phyloP scores from a whole-genome alignment of 2,888 invertebrate species.

The Melitaea athalia region DNA sequence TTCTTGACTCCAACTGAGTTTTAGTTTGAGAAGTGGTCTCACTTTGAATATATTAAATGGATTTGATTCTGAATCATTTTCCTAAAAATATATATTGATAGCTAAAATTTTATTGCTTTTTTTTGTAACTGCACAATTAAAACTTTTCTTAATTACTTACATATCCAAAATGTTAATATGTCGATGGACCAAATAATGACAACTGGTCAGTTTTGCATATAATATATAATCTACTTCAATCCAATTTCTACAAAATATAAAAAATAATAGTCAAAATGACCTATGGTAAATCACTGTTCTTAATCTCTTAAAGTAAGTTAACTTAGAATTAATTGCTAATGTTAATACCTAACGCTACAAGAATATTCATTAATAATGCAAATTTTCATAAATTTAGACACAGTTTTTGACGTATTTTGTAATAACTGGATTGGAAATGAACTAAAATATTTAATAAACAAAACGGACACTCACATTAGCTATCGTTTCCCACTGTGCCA shows the following conservation, averaged over 20 bases:
- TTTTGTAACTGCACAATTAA: not conserved
- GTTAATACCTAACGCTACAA: not conserved
- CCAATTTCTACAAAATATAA: not conserved
- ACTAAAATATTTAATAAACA: not conserved
- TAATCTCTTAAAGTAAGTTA: not conserved
- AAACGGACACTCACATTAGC: slow-evolving; percentile 72
- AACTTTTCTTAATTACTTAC: not conserved
- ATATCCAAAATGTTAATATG: slow-evolving; percentile 4
- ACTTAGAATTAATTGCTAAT: not conserved
- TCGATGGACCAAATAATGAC: slow-evolving; percentile 1
- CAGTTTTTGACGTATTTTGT: not conserved
- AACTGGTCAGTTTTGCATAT: slow-evolving; percentile 4
- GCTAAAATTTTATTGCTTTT: not conserved
- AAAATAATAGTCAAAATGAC: slow-evolving; percentile 1
- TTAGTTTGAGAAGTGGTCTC: slow-evolving; percentile 91
- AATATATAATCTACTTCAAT: slow-evolving; percentile 3
- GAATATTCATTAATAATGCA: not conserved
- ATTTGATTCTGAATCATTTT: slow-evolving; percentile 73
- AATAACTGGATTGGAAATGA: not conserved
- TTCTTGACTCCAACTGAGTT: slow-evolving; percentile 91
- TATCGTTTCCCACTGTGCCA: slow-evolving; percentile 84
- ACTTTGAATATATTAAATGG: slow-evolving; percentile 90
- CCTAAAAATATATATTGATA: slow-evolving; percentile 53
- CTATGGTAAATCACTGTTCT: not conserved
- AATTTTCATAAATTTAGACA: not conserved